Evolutionary conservation across 1,140 invertebrate genomes (phyloP), one percentile per base, ranked within the genome.

Genomic region (Metaphire vulgaris): DNA sequence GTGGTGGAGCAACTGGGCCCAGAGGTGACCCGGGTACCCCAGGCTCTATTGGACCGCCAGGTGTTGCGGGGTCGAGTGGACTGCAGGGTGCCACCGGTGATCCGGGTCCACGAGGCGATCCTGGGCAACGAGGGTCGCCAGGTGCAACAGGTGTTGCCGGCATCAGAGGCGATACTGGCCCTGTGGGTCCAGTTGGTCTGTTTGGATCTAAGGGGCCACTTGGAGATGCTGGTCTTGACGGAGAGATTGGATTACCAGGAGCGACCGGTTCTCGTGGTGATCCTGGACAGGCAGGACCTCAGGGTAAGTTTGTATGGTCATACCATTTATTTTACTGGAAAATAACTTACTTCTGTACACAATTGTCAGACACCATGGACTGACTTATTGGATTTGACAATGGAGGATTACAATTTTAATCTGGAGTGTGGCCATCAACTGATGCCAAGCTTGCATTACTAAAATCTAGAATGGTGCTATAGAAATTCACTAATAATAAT

Each of bases 131-230:
- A 33, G 78, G 78, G 0, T 32, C 69, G 81, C 83, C 33, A 79
- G 80, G 33, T 14, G 29, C 31, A n/a, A 29, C 77, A 32, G 77
- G 77, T 15, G 6, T 34, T 2, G 77, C 69, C 67, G 79, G 80
- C 66, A 68, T 33, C 81, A 89, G 89, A 67, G 92, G 92, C 28
- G 84, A 88, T 32, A 83, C 86, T 15, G 69, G 31, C 29, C 28
- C 33, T 30, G 32, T 41, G 78, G 68, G 70, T 26, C 74, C 74
- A 15, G 32, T 28, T 6, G 74, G 74, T 29, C 30, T 26, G 28
- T 31, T 56, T 33, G 74, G 74, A 21, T 65, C 74, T 28, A 75
- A 41, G 56, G 74, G 74, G 12, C 16, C 30, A 1, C 26, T 29
- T 14, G 74, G 74, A 21, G 67, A 29, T 26, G 28, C 32, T 6